Evolutionary conservation across 2,113 vertebrate species (phyloP).

Genomic region (Lagenorhynchus albirostris): DNA sequence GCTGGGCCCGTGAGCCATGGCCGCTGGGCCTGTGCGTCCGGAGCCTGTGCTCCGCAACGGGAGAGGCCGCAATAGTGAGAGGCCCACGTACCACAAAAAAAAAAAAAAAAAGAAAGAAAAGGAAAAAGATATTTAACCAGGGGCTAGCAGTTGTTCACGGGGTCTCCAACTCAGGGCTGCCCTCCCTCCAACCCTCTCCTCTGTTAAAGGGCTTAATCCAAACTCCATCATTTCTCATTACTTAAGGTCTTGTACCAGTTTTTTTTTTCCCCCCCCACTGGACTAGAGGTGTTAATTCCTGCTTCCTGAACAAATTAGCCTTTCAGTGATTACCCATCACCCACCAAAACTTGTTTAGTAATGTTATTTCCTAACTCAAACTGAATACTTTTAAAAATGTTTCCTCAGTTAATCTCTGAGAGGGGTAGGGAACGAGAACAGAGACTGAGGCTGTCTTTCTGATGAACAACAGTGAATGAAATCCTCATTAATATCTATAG

Average conservation of each 20-base stretch:
- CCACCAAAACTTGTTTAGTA: constrained; percentile 51
- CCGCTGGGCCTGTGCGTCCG: no score
- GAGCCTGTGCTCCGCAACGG: no score
- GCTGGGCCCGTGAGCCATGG: no score
- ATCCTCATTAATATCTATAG: not conserved
- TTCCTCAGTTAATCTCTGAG: constrained; percentile 10
- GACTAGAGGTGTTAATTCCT: constrained; percentile 63
- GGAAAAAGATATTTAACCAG: not conserved
- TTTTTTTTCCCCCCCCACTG: not conserved
- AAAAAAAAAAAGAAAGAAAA: no score
- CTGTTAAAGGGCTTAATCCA: constrained; percentile 39
- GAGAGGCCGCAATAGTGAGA: no score
- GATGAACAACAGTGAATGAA: not conserved
- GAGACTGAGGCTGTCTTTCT: not conserved
- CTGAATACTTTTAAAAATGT: not conserved
- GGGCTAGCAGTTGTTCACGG: not conserved
- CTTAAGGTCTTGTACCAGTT: not conserved
- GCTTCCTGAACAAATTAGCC: constrained; percentile 61
- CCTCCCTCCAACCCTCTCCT: not conserved
- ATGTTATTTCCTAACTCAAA: constrained; percentile 63
- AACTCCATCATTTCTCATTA: not conserved
- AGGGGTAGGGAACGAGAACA: not conserved
- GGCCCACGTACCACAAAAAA: no score
- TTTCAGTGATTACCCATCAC: constrained; percentile 66
- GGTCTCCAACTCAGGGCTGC: not conserved